phyloP scores from a whole-genome alignment of 1,140 invertebrate species.

The Mylabris phalerata region DNA sequence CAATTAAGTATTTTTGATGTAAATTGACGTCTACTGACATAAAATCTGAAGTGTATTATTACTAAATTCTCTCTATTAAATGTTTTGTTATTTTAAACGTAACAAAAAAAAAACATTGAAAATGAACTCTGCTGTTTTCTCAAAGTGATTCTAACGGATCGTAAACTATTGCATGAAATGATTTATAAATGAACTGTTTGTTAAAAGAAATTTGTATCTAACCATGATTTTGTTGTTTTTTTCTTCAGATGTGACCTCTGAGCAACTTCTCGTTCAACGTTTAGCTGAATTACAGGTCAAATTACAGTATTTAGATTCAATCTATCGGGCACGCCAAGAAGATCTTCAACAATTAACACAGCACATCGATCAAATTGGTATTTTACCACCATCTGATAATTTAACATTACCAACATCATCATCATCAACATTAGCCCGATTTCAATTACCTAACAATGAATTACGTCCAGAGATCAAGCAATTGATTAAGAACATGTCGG shows the following conservation, averaged over 20 bases:
- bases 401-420: conserved; percentile 41
- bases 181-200: no score
- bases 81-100: no score
- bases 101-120: no score
- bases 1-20: no score
- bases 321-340: conserved; percentile 62
- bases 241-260: conserved; percentile 50
- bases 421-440: not conserved
- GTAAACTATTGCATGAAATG: no score
- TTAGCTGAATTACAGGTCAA: conserved; percentile 64
- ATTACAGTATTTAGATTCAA: conserved; percentile 62
- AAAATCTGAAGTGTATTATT: no score
- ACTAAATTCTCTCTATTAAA: no score
- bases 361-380: conserved; percentile 47
- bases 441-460: conserved; percentile 38
- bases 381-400: conserved; percentile 41
- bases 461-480: conserved; percentile 44
- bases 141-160: no score
- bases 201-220: no score
- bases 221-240: not conserved
- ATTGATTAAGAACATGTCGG: conserved; percentile 46
- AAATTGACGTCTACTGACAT: no score
- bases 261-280: conserved; percentile 59
- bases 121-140: no score
- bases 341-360: conserved; percentile 60